Percentiles rank a stretch among this genome's conserved stretches.
phyloP scores from a whole-genome alignment of 2,113 vertebrate species.

The Larimichthys polyactis region DNA sequence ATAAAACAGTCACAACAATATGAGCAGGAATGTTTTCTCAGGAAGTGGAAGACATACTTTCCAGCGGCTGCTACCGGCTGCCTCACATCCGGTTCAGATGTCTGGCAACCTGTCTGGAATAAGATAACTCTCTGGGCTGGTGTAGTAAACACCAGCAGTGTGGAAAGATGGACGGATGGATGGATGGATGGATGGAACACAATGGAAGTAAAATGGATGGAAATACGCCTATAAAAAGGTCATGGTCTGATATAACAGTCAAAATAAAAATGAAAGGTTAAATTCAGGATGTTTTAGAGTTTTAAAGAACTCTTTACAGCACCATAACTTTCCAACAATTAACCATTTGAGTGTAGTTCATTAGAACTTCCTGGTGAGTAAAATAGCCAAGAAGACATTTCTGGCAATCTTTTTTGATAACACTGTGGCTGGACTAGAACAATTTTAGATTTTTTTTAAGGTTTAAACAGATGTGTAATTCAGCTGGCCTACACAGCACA shows the following conservation, averaged over 20 bases:
- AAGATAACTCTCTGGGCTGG: constrained; percentile 42
- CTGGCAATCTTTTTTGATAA: neutral
- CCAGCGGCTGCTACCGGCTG: constrained; percentile 55
- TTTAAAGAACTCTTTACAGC: neutral
- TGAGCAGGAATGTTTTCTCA: constrained; percentile 72
- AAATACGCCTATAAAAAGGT: neutral
- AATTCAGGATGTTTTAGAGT: neutral
- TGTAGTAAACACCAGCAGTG: constrained; percentile 28
- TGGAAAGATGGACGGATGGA: constrained; percentile 28
- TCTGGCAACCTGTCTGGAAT: constrained; percentile 31
- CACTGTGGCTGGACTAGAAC: neutral
- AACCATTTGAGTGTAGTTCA: neutral
- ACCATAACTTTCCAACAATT: neutral
- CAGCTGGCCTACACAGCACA: neutral
- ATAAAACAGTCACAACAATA: constrained; percentile 73
- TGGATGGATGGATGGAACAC: neutral
- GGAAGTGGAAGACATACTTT: constrained; percentile 77
- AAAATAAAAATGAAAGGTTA: neutral
- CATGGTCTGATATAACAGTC: neutral
- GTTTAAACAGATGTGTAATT: neutral
- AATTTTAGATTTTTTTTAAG: neutral
- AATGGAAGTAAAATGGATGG: constrained; percentile 2
- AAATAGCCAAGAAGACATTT: neutral
- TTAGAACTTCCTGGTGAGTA: neutral
- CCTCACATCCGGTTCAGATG: constrained; percentile 48